Evolutionary conservation across 1,140 invertebrate genomes (phyloP).

Genomic region (Pogonognathellus flavescens): DNA sequence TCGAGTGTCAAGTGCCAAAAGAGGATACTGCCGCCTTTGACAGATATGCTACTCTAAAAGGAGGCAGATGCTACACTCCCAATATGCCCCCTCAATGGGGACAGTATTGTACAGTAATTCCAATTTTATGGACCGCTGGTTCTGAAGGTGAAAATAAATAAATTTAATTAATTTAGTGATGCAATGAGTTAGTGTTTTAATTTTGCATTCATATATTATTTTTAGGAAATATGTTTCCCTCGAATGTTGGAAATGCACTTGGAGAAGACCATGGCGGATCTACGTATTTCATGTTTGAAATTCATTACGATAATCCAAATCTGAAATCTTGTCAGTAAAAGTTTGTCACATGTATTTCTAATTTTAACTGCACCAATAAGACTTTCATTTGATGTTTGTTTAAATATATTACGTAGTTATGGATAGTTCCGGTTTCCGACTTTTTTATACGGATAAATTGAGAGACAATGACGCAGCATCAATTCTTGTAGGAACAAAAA

Average conservation of each 20-base stretch:
- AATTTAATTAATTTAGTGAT: too few species aligned
- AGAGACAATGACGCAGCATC: slow-evolving; percentile 83
- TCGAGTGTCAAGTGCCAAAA: slow-evolving; percentile 78
- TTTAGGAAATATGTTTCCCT: slow-evolving; percentile 83
- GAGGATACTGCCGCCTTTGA: slow-evolving; percentile 52
- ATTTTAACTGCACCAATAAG: too few species aligned
- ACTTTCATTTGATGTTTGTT: not conserved
- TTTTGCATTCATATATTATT: too few species aligned
- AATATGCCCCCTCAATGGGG: slow-evolving; percentile 83
- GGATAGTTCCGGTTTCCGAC: slow-evolving; percentile 84
- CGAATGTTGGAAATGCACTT: slow-evolving; percentile 84
- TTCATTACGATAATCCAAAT: slow-evolving; percentile 86
- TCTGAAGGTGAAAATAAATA: slow-evolving; percentile 79
- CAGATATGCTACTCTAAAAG: too few species aligned
- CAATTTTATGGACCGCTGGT: slow-evolving; percentile 83
- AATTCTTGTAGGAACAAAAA: slow-evolving; percentile 83
- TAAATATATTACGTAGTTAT: slow-evolving; percentile 67
- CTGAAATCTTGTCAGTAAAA: too few species aligned
- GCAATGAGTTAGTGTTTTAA: too few species aligned
- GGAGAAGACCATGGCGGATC: slow-evolving; percentile 79
- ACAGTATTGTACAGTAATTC: slow-evolving; percentile 81
- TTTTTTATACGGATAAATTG: slow-evolving; percentile 81
- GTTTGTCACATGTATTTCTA: too few species aligned
- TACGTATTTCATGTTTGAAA: slow-evolving; percentile 88
- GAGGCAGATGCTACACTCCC: slow-evolving; percentile 79